phyloP scores from a whole-genome alignment of 2,113 vertebrate genomes.

The Gasterosteus nipponicus region DNA sequence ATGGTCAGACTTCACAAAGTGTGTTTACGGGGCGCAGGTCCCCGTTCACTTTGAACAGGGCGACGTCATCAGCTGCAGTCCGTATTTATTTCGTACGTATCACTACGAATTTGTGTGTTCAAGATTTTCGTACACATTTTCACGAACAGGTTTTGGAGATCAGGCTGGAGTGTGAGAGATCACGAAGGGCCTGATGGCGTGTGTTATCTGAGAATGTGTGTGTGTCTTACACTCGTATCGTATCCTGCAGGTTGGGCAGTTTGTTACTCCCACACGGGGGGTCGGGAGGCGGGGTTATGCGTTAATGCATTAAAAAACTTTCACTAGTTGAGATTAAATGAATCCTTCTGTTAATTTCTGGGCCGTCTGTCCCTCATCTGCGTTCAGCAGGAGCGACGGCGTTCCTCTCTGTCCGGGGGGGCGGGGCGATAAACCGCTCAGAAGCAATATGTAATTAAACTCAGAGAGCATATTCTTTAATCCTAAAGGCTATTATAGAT shows the following conservation, averaged over 20 bases:
- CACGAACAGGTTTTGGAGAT: too few relatives aligned
- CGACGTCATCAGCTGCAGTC: too few relatives aligned
- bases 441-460: constrained; percentile 85
- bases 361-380: constrained; percentile 67
- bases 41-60: too few relatives aligned
- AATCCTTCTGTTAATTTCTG: constrained; percentile 72
- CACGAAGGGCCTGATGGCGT: too few relatives aligned
- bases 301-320: constrained; percentile 58
- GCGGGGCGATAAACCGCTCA: constrained; percentile 73
- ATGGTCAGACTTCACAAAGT: too few relatives aligned
- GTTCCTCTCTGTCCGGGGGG: constrained; percentile 43
- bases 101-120: too few relatives aligned
- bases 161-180: too few relatives aligned
- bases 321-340: constrained; percentile 68
- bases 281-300: not conserved
- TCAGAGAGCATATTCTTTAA: constrained; percentile 83
- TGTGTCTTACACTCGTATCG: not conserved
- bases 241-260: not conserved
- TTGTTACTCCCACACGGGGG: not conserved
- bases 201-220: not conserved
- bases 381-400: constrained; percentile 29
- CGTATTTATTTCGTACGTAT: too few relatives aligned
- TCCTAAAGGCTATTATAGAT: constrained; percentile 84
- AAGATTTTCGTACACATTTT: too few relatives aligned
- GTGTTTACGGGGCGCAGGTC: too few relatives aligned